Evolutionary conservation across 2,888 invertebrate genomes (phyloP), one percentile per base, ranked within the genome.

Genomic region (Ephialtes manifestator): DNA sequence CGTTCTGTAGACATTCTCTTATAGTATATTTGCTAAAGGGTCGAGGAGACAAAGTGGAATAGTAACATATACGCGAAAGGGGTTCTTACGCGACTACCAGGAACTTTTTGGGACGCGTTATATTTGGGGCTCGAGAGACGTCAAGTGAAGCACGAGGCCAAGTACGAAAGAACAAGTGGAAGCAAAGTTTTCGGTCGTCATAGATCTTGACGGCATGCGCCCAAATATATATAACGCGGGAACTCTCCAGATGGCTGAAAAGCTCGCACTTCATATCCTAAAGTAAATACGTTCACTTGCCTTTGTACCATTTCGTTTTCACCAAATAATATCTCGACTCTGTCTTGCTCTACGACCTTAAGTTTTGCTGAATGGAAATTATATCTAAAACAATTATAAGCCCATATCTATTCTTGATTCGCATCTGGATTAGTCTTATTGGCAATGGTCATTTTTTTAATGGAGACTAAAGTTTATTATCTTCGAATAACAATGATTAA

Each of bases 21-120:
- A 15, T 20, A 11, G 55, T 55, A 65, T 43, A 58, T 80, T 74
- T 67, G 28, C 63, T 0, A 5, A 79, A 78, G 68, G 78, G 43
- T 70, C 78, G 48, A 67, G 46, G 43, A 58, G 35, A 68, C 11
- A 20, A 35, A 60, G 58, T 60, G 11, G 31, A 28, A 10, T 39
- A 7, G 60, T 35, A 35, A 35, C 31, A 31, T 60, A 60, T 55
- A 55, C 24, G 39, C 8, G 20, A 39, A 65, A n/a, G 65, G 39
- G 65, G 43, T 39, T 18, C 18, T n/a, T 15, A 10, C 18, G 65
- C 43, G 67, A 48, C 24, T 46, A 10, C 46, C 67, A 13, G 67
- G 20, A 46, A 68, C 18, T 68, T 46, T 11, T 24, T 43, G 46
- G 20, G 20, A 65, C n/a, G 15, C 11, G 31, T 5, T 20, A 48